Base-by-base conservation (phyloP, 2,888 invertebrate species). In the Sminthurinus aureus region DNA sequence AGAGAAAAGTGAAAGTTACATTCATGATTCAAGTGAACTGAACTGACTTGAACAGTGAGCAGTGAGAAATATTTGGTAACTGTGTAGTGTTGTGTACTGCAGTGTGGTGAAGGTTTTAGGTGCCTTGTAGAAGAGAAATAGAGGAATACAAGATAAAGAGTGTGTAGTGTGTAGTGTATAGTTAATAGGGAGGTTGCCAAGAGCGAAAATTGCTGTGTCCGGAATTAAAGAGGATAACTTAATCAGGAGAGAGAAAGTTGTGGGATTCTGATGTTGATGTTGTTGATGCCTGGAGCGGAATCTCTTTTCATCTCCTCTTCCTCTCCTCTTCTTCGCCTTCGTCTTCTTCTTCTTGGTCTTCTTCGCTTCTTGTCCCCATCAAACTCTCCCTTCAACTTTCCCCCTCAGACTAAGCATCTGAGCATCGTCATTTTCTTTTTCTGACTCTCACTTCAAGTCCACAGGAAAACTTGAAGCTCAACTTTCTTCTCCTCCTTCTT, bases 151-250 rank as follows among this genome's bases (percentile, higher is more conserved):
- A 51, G 67, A 50, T 69, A 50, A 79, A n/a, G 51, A 67, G 75
- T n/a, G n/a, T n/a, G n/a, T n/a, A n/a, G n/a, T n/a, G n/a, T n/a
- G n/a, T n/a, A 79, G 83, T 80, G 67, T 75, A 52, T 77, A 24
- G 81, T 85, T 86, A 86, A 85, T 85, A 83, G 82, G 82, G 80
- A 85, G 83, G 84, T 86, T 86, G 79, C 80, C 86, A 83, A 83
- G 83, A 86, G 88, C 86, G 85, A 87, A 86, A 88, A 85, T 85
- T 87, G 85, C 86, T 87, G 86, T 86, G 87, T 86, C 86, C 86
- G 86, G 87, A 88, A 88, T 88, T 86, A 86, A 86, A 83, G 84
- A 84, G 85, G 87, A 87, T 87, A 87, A 87, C 87, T 86, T 87
- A 87, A 87, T 87, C 87, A 87, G 86, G 85, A 85, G 85, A 74